A percentile compares a stretch with the other conserved stretches of the same genome.
Conservation (phyloP, 2,888 invertebrate genomes). For the Diaphora mendica region DNA sequence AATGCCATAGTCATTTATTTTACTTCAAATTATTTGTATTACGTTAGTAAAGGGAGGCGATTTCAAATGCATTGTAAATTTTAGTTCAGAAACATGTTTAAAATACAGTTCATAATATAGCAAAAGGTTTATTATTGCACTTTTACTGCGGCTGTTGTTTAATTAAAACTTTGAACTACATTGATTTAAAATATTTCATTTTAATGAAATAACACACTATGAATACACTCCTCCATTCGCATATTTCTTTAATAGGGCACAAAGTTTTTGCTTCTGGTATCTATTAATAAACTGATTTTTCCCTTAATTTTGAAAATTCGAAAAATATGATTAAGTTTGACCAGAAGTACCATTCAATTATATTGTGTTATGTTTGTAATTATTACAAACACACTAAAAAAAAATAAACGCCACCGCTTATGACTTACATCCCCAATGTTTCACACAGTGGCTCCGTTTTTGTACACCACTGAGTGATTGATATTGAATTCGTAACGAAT, state of each 20-base stretch:
- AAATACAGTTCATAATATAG: not conserved
- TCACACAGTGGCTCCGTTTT: conserved; percentile 61
- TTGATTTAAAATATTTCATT: too few species aligned
- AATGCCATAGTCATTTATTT: not conserved
- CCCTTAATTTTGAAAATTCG: not conserved
- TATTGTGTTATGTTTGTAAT: too few species aligned
- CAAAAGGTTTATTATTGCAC: not conserved
- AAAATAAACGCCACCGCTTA: conserved; percentile 37
- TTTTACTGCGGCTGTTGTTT: not conserved
- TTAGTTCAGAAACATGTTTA: not conserved
- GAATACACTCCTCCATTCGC: too few species aligned
- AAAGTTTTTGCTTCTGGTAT: too few species aligned
- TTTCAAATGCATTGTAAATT: not conserved
- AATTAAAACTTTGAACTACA: not conserved
- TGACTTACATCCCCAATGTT: conserved; percentile 45
- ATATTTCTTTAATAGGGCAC: too few species aligned
- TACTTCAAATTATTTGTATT: not conserved
- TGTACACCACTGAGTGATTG: conserved; percentile 64
- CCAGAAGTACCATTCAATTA: too few species aligned
- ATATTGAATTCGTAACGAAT: conserved; percentile 79
- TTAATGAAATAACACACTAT: too few species aligned
- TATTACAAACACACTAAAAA: not conserved
- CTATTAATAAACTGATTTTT: too few species aligned
- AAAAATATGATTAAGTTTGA: not conserved
- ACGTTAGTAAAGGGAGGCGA: not conserved